Evolutionary conservation across 2,888 invertebrate genomes (phyloP).

Genomic region (Dinocampus coccinellae): DNA sequence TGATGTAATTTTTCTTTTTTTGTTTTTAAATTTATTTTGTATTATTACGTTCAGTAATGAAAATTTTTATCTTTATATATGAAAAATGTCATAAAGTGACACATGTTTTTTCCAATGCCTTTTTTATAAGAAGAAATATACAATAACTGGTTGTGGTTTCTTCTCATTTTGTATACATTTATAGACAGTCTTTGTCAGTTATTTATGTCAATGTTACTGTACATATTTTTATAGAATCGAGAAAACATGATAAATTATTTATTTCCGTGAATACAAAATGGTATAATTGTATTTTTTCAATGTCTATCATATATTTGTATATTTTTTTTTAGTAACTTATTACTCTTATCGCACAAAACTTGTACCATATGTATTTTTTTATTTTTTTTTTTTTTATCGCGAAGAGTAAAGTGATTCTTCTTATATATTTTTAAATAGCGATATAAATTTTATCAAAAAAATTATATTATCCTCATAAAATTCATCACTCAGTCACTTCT

Average conservation of each 20-base stretch:
- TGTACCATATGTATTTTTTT: not conserved
- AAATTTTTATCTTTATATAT: not conserved
- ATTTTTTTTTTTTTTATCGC: not conserved
- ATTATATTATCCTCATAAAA: not conserved
- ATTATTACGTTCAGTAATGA: too few relatives aligned
- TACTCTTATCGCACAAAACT: not conserved
- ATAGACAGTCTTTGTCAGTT: not conserved
- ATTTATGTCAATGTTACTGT: slow-evolving; percentile 9
- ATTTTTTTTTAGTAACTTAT: not conserved
- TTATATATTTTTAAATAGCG: not conserved
- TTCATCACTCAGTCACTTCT: not conserved
- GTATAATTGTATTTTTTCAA: not conserved
- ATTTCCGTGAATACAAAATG: slow-evolving; percentile 5
- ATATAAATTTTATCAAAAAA: not conserved
- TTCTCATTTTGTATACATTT: too few relatives aligned
- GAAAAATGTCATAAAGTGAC: not conserved
- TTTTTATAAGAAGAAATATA: not conserved
- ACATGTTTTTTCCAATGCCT: not conserved
- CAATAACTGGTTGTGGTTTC: not conserved
- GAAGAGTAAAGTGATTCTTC: not conserved
- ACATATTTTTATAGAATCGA: not conserved
- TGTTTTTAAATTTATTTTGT: not conserved
- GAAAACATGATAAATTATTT: slow-evolving; percentile 5
- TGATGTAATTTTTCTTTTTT: not conserved
- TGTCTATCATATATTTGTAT: not conserved